These are phyloP conservation scores for Phrynosoma platyrhinos DNA, from an alignment of 2,113 vertebrate species.

Conservation along the genomic window DNA sequence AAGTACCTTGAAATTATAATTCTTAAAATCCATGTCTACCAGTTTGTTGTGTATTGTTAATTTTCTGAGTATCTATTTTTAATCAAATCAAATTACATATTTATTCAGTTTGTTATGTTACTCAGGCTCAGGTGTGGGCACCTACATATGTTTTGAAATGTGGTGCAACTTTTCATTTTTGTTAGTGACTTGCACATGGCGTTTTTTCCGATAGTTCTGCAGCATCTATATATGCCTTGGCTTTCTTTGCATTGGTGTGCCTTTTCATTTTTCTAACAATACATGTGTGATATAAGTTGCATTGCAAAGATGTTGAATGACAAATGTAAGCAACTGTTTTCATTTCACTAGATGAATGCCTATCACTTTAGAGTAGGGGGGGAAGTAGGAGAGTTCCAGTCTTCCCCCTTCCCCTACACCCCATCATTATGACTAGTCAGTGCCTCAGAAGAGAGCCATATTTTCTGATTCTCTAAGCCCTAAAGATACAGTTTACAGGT, in stretches of 20 bases:
- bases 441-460: not conserved
- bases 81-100: not conserved
- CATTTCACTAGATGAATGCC: not conserved
- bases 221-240: slow-evolving; percentile 59
- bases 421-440: not conserved
- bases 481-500: not conserved
- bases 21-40: slow-evolving; percentile 35
- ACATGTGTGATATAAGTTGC: slow-evolving; percentile 46
- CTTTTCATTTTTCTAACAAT: slow-evolving; percentile 57
- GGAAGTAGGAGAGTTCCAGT: not conserved
- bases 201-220: slow-evolving; percentile 57
- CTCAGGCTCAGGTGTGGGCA: not conserved
- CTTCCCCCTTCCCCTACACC: not conserved
- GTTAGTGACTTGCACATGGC: slow-evolving; percentile 60
- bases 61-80: not conserved
- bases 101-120: slow-evolving; percentile 14
- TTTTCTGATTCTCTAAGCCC: not conserved
- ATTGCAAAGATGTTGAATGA: not conserved
- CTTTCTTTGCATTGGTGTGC: slow-evolving; percentile 71
- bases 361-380: not conserved
- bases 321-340: not conserved
- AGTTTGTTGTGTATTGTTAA: slow-evolving; percentile 24
- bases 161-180: slow-evolving; percentile 18
- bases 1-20: slow-evolving; percentile 31
- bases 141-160: slow-evolving; percentile 44